These are phyloP conservation scores for Eilema sororculum DNA, from an alignment of 2,888 invertebrate species.

Conservation along the genomic window DNA sequence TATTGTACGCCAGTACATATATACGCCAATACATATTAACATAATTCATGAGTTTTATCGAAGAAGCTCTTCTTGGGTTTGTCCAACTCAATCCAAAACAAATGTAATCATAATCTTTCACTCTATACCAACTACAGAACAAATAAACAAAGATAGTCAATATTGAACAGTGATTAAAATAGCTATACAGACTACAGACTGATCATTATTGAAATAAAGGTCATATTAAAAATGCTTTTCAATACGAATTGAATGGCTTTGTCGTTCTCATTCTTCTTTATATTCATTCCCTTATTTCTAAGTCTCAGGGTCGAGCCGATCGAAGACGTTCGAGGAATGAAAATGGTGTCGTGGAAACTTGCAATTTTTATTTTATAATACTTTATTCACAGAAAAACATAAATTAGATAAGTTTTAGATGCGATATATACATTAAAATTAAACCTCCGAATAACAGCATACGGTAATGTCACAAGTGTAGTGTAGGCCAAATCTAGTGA, in stretches of 20 bases:
- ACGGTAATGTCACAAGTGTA: no score
- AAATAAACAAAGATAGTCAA: background rate
- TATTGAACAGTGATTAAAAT: conserved; percentile 2
- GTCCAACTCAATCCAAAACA: no score
- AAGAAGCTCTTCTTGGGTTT: no score
- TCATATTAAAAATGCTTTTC: background rate
- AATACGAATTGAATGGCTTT: conserved; percentile 2
- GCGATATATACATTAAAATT: no score
- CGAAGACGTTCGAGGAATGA: conserved; percentile 19
- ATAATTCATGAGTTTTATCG: no score
- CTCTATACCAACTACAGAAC: background rate
- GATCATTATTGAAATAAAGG: background rate
- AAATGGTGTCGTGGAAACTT: conserved; percentile 11
- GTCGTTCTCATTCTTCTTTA: conserved; percentile 13
- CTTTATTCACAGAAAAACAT: no score
- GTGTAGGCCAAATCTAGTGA: no score
- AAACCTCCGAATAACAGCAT: no score
- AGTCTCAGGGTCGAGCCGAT: conserved; percentile 22
- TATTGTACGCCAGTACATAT: no score
- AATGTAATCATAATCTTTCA: no score
- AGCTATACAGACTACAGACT: background rate
- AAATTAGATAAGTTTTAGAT: no score
- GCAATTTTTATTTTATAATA: background rate
- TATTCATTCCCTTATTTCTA: conserved; percentile 14
- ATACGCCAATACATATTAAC: no score